Base-by-base conservation (phyloP, 2,113 vertebrate species). In the Cololabis saira region DNA sequence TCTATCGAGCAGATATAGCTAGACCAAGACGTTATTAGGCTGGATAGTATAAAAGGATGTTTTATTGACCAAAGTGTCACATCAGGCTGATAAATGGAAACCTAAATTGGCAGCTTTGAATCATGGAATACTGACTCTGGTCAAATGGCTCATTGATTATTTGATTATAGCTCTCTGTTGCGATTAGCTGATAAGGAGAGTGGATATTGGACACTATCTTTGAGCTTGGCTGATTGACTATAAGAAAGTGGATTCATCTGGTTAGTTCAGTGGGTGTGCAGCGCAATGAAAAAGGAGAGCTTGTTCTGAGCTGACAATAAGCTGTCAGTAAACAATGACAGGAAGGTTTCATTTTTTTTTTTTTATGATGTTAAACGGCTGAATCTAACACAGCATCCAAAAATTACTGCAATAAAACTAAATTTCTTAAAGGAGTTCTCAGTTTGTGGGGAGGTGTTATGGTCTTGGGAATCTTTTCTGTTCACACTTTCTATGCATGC, bases 141-240 rank as follows among this genome's bases (percentile, higher is more conserved):
- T 81, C 78, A 88, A 86, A 78, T 79, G 66, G 62, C 65, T 53
- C 68, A 89, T 88, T 82, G 82, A 89, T 84, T 87, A 63, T 83
- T 84, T 87, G 84, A 89, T 90, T 87, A 86, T 77, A 71, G 64
- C 65, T 61, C 77, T 76, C 68, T 60, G 72, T 70, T 76, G 71
- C 57, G 75, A 81, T 89, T 81, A 75, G 72, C 61, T 80, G 80
- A 89, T 85, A 61, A 89, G 69, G 48, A 71, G 65, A 83, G 66
- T 80, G 73, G 68, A 73, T 79, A 77, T 47, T 72, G 76, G 61
- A 70, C 65, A 67, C 65, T 62, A 71, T 82, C 58, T 66, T 42
- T 49, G 67, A 78, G 62, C 65, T 53, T 66, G 60, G 61, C 65
- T 70, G 72, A 81, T 60, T 61, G 70, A 83, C 58, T 65, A 27